Evolutionary conservation across 2,113 vertebrate genomes (phyloP).

Genomic region (Rhinolophus ferrumequinum): DNA sequence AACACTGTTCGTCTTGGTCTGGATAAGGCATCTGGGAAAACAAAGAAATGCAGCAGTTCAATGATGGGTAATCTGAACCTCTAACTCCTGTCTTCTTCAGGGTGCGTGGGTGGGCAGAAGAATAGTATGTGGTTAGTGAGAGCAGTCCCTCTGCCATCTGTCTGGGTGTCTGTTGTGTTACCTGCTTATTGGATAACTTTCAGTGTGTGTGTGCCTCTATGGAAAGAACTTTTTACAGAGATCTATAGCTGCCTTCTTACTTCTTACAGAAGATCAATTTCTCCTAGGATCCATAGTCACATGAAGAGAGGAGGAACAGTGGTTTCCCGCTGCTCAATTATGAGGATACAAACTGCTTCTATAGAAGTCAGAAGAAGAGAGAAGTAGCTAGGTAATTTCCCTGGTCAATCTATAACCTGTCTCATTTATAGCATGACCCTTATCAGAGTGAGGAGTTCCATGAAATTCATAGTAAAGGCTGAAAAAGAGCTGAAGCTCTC

Average conservation of each 20-base stretch:
- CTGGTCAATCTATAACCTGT: constrained; percentile 36
- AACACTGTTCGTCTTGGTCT: constrained; percentile 96
- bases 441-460: constrained; percentile 9
- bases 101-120: not conserved
- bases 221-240: constrained; percentile 32
- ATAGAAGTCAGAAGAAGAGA: constrained; percentile 5
- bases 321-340: not conserved
- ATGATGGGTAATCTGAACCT: constrained; percentile 26
- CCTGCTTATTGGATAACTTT: constrained; percentile 1
- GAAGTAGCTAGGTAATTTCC: not conserved
- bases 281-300: constrained; percentile 17
- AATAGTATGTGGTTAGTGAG: not conserved
- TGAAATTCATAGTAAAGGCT: constrained; percentile 42
- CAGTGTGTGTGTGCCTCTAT: constrained; percentile 13
- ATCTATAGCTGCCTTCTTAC: not conserved
- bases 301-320: constrained; percentile 4
- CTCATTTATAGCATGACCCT: not conserved
- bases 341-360: constrained; percentile 35
- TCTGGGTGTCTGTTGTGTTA: not conserved
- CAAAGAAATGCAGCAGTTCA: constrained; percentile 47
- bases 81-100: constrained; percentile 18
- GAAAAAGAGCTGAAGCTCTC: not conserved
- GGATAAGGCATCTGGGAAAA: constrained; percentile 91
- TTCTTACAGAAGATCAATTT: constrained; percentile 44
- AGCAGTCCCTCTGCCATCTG: not conserved